phyloP scores from a whole-genome alignment of 2,113 vertebrate genomes.

The Scomber scombrus region DNA sequence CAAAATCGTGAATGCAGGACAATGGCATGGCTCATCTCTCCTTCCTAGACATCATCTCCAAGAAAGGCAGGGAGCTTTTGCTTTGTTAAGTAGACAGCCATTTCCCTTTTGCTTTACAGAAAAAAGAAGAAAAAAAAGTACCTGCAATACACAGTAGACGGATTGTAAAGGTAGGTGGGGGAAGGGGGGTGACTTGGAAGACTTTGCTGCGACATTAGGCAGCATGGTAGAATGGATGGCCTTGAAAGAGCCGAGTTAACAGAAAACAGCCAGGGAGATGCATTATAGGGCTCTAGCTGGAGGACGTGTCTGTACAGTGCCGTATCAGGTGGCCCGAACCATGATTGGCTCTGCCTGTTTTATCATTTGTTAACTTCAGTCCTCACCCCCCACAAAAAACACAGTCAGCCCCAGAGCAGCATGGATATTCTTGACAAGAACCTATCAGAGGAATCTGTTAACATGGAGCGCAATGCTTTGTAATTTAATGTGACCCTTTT shows the following conservation, averaged over 20 bases:
- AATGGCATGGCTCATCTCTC: conserved; percentile 43
- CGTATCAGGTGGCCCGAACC: conserved; percentile 64
- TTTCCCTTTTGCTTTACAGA: conserved; percentile 7
- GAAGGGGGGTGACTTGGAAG: conserved; percentile 64
- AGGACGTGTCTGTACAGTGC: conserved; percentile 63
- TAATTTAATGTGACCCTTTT: conserved; percentile 63
- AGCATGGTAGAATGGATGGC: conserved; percentile 76
- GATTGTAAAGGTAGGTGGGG: conserved; percentile 55
- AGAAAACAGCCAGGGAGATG: conserved; percentile 81
- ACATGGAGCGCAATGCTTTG: conserved; percentile 38
- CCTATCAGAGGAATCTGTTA: conserved; percentile 62
- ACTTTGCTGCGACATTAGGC: conserved; percentile 69
- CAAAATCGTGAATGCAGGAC: conserved; percentile 34
- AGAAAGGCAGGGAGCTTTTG: conserved; percentile 41
- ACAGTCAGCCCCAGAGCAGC: conserved; percentile 42
- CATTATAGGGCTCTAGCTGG: conserved; percentile 72
- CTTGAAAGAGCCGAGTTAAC: conserved; percentile 82
- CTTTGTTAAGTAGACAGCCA: conserved; percentile 44
- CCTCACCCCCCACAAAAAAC: conserved; percentile 35
- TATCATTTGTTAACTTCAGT: conserved; percentile 78
- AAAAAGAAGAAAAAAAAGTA: conserved; percentile 28
- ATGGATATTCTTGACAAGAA: conserved; percentile 66
- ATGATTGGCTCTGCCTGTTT: conserved; percentile 75
- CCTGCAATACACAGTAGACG: conserved; percentile 42
- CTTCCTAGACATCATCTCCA: conserved; percentile 5